Conservation (phyloP, 2,113 vertebrate species). For the Gymnarchus niloticus region DNA sequence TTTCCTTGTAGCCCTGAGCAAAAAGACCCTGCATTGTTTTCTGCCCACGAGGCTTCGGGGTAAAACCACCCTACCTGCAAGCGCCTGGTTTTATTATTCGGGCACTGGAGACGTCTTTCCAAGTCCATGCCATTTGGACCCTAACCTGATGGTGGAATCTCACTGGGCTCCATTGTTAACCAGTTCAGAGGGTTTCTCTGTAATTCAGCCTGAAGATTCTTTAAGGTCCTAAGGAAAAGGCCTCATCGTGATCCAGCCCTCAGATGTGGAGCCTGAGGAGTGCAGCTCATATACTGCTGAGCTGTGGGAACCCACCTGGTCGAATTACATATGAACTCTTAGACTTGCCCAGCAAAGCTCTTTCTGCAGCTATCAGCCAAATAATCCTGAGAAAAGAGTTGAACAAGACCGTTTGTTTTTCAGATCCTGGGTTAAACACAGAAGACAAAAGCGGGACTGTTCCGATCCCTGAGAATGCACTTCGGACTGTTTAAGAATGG, state of each 20-base stretch:
- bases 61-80: not conserved
- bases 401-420: not conserved
- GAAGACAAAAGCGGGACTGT: no score
- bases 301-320: not conserved
- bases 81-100: not conserved
- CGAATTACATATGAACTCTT: not conserved
- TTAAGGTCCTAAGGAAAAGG: conserved; percentile 51
- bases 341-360: not conserved
- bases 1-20: not conserved
- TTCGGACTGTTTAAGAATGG: no score
- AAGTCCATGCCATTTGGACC: not conserved
- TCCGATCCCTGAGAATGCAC: no score
- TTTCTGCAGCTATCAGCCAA: not conserved
- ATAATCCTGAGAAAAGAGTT: not conserved
- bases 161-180: conserved; percentile 13
- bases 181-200: conserved; percentile 36
- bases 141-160: not conserved
- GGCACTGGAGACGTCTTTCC: not conserved
- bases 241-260: conserved; percentile 46
- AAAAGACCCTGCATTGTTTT: not conserved
- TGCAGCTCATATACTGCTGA: conserved; percentile 4
- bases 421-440: not conserved
- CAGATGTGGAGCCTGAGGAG: conserved; percentile 19
- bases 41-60: not conserved
- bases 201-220: conserved; percentile 48